phyloP scores from a whole-genome alignment of 2,113 vertebrate species.

The Ceyx margarethae region DNA sequence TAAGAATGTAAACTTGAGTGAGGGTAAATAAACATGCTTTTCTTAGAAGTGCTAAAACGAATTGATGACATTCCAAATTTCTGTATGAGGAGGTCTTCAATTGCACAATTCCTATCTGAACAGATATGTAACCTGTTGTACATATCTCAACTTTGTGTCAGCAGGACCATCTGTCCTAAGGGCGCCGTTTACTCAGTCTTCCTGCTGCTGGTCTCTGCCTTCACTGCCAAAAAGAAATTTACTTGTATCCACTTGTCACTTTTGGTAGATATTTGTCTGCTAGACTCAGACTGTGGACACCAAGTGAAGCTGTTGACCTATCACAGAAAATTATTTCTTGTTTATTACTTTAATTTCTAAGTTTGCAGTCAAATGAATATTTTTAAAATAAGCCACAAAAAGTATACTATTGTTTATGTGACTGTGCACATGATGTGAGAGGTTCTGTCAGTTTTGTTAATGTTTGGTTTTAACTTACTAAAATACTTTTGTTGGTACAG shows the following conservation, averaged over 20 bases:
- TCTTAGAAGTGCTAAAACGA: neutral
- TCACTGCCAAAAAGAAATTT: neutral
- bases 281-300: neutral
- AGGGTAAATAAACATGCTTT: rapidly evolving
- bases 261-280: neutral
- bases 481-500: neutral
- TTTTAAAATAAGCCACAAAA: neutral
- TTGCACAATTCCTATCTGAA: neutral
- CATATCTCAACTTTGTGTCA: neutral
- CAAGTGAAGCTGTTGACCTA: neutral
- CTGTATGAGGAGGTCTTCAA: neutral
- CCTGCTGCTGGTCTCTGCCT: neutral
- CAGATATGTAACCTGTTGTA: neutral
- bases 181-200: neutral
- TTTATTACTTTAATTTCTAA: neutral
- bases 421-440: rapidly evolving
- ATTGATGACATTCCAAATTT: neutral
- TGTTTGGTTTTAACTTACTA: neutral
- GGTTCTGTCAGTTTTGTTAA: neutral
- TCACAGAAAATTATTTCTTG: neutral
- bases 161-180: neutral
- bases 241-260: neutral
- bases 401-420: neutral
- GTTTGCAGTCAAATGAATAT: neutral
- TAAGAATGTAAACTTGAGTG: neutral